Percentiles rank a stretch among this genome's conserved stretches.
These are phyloP conservation scores for Mesorhabditis spiculigera DNA, from an alignment of 2,888 invertebrate species.

Conservation along the genomic window DNA sequence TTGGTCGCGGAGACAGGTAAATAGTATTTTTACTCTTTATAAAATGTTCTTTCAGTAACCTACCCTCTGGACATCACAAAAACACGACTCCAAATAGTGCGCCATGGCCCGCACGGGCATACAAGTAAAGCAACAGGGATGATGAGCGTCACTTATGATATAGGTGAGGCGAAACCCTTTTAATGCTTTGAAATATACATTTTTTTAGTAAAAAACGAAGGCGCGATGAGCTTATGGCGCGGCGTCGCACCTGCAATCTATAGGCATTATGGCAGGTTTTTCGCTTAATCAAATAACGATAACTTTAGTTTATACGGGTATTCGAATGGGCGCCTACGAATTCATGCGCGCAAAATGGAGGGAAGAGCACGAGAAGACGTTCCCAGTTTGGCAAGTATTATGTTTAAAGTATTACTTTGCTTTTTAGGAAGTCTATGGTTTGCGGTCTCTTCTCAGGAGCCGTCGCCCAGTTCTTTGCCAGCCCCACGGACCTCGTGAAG, in stretches of 20 bases:
- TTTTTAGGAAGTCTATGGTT: slow-evolving; percentile 66
- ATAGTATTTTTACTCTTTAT: slow-evolving; percentile 42
- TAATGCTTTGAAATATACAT: neutral
- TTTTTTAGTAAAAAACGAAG: slow-evolving; percentile 74
- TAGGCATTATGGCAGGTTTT: slow-evolving; percentile 70
- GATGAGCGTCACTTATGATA: slow-evolving; percentile 50
- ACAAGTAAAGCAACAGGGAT: slow-evolving; percentile 31
- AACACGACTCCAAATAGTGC: slow-evolving; percentile 66
- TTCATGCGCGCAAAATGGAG: slow-evolving; percentile 72
- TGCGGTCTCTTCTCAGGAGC: slow-evolving; percentile 80
- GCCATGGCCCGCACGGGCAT: slow-evolving; percentile 5
- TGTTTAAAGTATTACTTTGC: slow-evolving; percentile 42
- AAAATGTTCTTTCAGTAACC: slow-evolving; percentile 74
- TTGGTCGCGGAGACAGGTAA: slow-evolving; percentile 70
- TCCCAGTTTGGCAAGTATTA: slow-evolving; percentile 22
- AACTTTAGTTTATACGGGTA: slow-evolving; percentile 68
- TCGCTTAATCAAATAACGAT: neutral
- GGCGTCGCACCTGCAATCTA: slow-evolving; percentile 83
- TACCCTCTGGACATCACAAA: slow-evolving; percentile 91
- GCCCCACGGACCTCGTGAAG: slow-evolving; percentile 87
- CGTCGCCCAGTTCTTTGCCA: slow-evolving; percentile 79
- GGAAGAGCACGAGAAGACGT: slow-evolving; percentile 62
- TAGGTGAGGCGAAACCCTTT: slow-evolving; percentile 8
- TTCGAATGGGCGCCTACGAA: slow-evolving; percentile 82
- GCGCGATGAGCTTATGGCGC: slow-evolving; percentile 77